A percentile compares a stretch with the other conserved stretches of the same genome.
Conservation (phyloP, 2,888 invertebrate species). For the Drosophila mettleri region DNA sequence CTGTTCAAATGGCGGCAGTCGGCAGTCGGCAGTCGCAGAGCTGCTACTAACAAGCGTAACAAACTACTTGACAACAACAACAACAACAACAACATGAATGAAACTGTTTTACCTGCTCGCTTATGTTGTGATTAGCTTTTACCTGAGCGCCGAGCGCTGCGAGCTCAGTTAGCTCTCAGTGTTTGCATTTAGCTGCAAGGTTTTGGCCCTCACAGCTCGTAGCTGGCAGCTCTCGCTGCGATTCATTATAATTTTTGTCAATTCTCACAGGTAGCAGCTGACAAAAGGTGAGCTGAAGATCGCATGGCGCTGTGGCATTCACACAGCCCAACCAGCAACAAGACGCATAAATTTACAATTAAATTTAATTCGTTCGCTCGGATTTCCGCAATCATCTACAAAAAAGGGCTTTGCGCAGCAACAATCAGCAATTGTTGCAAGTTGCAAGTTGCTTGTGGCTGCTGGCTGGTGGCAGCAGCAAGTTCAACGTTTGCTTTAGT, state of each 20-base stretch:
- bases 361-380: constrained; percentile 78
- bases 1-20: constrained; percentile 59
- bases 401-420: constrained; percentile 48
- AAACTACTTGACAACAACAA: constrained; percentile 51
- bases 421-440: constrained; percentile 56
- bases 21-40: constrained; percentile 59
- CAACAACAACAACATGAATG: constrained; percentile 58
- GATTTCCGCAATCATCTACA: constrained; percentile 64
- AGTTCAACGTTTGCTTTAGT: constrained; percentile 77
- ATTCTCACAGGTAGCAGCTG: constrained; percentile 68
- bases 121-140: constrained; percentile 70
- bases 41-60: constrained; percentile 75
- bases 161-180: constrained; percentile 29
- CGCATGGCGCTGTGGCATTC: constrained; percentile 59
- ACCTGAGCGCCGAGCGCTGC: constrained; percentile 47
- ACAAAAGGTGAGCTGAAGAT: constrained; percentile 64
- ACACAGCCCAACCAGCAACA: constrained; percentile 41
- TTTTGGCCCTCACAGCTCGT: constrained; percentile 15
- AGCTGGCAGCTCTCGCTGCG: constrained; percentile 23
- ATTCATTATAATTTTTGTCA: constrained; percentile 79
- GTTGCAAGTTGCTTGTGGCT: too few relatives aligned
- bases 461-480: constrained; percentile 66
- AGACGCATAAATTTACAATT: constrained; percentile 80
- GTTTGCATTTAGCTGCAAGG: constrained; percentile 21
- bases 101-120: constrained; percentile 67